phyloP scores from a whole-genome alignment of 2,888 invertebrate genomes.

The Drosophila buzzatii region DNA sequence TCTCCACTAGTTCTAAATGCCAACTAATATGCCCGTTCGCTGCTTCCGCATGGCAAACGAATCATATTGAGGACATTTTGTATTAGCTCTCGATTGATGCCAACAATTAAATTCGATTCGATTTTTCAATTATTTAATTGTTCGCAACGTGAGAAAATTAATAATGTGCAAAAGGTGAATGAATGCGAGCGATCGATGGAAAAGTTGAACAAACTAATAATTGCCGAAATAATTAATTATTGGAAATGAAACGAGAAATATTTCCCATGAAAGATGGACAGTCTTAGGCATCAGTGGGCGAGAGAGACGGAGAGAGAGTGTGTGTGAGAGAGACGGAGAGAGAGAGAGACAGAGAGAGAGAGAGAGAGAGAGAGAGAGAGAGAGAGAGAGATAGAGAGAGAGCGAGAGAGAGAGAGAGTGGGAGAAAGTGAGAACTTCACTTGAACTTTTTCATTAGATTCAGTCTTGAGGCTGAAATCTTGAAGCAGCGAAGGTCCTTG shows the following conservation, averaged over 20 bases:
- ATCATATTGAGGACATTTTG: conserved; percentile 40
- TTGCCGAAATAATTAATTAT: conserved; percentile 1
- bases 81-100: conserved; percentile 64
- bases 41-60: neutral
- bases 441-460: no score
- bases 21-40: neutral
- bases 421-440: no score
- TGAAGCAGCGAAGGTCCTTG: no score
- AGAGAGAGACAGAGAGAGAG: no score
- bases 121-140: conserved; percentile 71
- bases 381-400: no score
- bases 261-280: neutral
- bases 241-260: neutral
- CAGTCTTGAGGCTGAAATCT: no score
- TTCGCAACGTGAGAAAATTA: conserved; percentile 72
- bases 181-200: conserved; percentile 33
- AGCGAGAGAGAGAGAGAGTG: no score
- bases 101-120: conserved; percentile 53
- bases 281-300: no score
- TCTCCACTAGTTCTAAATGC: neutral
- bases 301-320: no score
- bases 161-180: conserved; percentile 42
- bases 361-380: no score
- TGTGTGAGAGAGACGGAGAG: no score
- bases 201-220: conserved; percentile 6